phyloP scores from a whole-genome alignment of 2,888 invertebrate genomes.

The Caenorhabditis sulstoni region DNA sequence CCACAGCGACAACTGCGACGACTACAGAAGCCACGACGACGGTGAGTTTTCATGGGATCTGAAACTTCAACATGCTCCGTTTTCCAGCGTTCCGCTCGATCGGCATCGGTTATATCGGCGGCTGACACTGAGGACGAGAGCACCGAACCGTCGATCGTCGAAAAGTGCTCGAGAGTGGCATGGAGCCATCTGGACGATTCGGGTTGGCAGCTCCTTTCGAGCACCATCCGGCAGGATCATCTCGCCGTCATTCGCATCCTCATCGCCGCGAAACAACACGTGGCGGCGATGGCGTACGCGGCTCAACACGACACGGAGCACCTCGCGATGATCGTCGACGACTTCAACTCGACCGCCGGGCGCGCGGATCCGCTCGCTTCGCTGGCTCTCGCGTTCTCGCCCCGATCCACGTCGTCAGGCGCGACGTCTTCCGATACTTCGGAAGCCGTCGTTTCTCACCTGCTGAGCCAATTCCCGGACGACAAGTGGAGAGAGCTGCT shows the following conservation, averaged over 20 bases:
- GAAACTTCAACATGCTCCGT: background rate
- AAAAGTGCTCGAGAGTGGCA: constrained; percentile 14
- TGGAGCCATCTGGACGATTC: constrained; percentile 8
- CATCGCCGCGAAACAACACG: constrained; percentile 12
- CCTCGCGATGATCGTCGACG: constrained; percentile 19
- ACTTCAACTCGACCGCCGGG: constrained; percentile 14
- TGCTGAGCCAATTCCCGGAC: constrained; percentile 34
- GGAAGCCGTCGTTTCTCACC: background rate
- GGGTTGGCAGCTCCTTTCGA: constrained; percentile 31
- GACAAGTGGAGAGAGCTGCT: constrained; percentile 45
- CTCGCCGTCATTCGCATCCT: constrained; percentile 24
- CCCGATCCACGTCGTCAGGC: background rate
- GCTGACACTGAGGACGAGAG: constrained; percentile 13
- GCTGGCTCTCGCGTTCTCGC: constrained; percentile 16
- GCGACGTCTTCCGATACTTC: background rate
- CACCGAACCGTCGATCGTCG: constrained; percentile 9
- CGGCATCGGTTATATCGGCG: constrained; percentile 14
- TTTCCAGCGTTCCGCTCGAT: constrained; percentile 21
- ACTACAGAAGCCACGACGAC: no score
- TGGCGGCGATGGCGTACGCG: constrained; percentile 48
- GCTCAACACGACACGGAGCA: constrained; percentile 24
- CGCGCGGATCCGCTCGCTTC: constrained; percentile 11
- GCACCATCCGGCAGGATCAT: constrained; percentile 35
- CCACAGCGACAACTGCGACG: background rate
- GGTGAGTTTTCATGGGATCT: background rate